A percentile compares a stretch with the other conserved stretches of the same genome.
Evolutionary conservation across 2,888 invertebrate genomes (phyloP).

Genomic region (Noctua janthe): DNA sequence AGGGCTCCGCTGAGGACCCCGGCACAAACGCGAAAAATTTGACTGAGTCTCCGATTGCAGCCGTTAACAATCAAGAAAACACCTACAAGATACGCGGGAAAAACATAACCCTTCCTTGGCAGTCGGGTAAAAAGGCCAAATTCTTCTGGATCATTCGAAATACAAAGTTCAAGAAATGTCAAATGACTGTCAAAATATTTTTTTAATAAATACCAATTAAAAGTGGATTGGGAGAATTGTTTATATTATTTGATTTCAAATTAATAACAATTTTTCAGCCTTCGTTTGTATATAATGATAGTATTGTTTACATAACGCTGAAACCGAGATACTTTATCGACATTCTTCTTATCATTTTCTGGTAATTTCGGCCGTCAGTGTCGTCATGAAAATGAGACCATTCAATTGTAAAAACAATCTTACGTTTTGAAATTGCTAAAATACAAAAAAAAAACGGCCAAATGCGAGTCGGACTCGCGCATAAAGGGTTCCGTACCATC

Average conservation of each 20-base stretch:
- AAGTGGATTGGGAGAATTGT: background rate
- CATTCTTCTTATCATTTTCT: slow-evolving; percentile 19
- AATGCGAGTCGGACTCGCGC: too few species aligned
- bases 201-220: background rate
- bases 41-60: too few species aligned
- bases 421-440: too few species aligned
- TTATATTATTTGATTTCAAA: background rate
- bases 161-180: slow-evolving; percentile 4
- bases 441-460: too few species aligned
- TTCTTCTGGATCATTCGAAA: background rate
- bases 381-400: background rate
- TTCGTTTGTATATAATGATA: slow-evolving; percentile 39
- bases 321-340: slow-evolving; percentile 39
- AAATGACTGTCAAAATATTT: background rate
- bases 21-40: too few species aligned
- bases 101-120: too few species aligned
- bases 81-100: too few species aligned
- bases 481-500: too few species aligned
- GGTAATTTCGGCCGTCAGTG: slow-evolving; percentile 2
- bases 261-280: slow-evolving; percentile 3
- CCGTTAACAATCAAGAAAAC: too few species aligned
- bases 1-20: too few species aligned
- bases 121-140: background rate
- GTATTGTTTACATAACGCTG: background rate
- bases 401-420: background rate